Evolutionary conservation across 2,888 invertebrate genomes (phyloP), one percentile per base, ranked within the genome.

Genomic region (Mycalesis mineus): DNA sequence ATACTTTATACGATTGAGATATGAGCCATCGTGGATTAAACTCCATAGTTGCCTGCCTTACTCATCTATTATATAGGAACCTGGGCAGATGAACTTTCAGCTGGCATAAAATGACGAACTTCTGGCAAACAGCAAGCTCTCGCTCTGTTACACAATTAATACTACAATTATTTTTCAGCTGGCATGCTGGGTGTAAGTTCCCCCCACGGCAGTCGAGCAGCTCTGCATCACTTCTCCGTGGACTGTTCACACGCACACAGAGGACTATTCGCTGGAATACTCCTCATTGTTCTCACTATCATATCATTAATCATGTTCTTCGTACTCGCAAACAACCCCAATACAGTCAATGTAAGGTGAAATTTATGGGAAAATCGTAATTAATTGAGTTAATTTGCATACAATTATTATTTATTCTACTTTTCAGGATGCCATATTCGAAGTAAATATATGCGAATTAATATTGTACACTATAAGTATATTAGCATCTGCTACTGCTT

Each of bases 221-320:
- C 91, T 13, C 83, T 92, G 15, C 91, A 93, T 71, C 93, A 94
- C 68, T 94, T 94, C 79, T 94, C 94, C 0, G 93, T 96, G 51
- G 97, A 97, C 84, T 97, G 96, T 80, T 94, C 95, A 3, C 94
- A 94, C 67, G 95, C 96, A 0, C 95, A 96, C 76, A 93, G 94
- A 78, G 91, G 97, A 65, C 91, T 97, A 74, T 94, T 93, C 71
- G 90, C 91, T 33, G 93, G 96, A 6, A 94, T 95, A 63, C 82
- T 96, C 8, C 86, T 96, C 40, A 93, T 96, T 54, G 96, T 97
- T 0, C 90, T 95, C 57, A 95, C 95, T 8, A 96, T 96, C 50
- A 95, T 97, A 71, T 94, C 95, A 11, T 92, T 97, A 61, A 96
- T 97, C 55, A 94, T 97, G 91, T 97, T 97, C 85, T 97, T 97